Base-by-base conservation (phyloP, 2,113 vertebrate genomes). In the Amphiprion percula region DNA sequence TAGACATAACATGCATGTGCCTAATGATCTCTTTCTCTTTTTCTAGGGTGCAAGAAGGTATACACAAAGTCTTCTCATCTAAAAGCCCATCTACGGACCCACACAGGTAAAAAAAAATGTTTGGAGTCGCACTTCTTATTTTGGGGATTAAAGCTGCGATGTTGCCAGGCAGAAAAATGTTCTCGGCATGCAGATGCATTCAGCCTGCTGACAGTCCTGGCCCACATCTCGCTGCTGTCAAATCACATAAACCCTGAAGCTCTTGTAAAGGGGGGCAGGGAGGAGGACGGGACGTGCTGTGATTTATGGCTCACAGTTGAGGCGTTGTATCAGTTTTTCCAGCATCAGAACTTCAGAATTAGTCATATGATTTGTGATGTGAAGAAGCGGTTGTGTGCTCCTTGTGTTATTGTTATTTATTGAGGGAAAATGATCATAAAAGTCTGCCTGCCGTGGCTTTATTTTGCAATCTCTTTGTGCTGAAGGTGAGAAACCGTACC, bases 21-120 rank as follows among this genome's bases (percentile, higher is more conserved):
- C 16, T 50, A 56, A 78, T 41, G 17, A 79, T 69, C 4, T 23
- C 79, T 80, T 84, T 89, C 88, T 76, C 85, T 66, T 92, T 88
- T 53, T 56, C 81, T 82, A 99, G 98, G 97, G 52, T 99, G 98
- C 92, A 96, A 96, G 58, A 99, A 99, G 93, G 98, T 99, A 54
- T 99, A 99, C 95, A 99, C 98, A 76, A 99, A 99, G 94, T 99
- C 97, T 26, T 99, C 98, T 83, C 98, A 99, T 93, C 93, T 99
- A 90, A 99, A 99, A 95, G 98, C 97, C 17, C 98, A 99, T 93
- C 94, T 98, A 88, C 96, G 98, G 89, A 99, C 97, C 88, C 97
- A 99, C 90, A 99, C 98, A 77, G 98, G 98, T 99, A 97, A 92
- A 94, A 30, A 30, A 30, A 30, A 92, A 5, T 82, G 80, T 91